Base-by-base conservation (phyloP, 2,113 vertebrate genomes). In the Oncorhynchus clarkii region DNA sequence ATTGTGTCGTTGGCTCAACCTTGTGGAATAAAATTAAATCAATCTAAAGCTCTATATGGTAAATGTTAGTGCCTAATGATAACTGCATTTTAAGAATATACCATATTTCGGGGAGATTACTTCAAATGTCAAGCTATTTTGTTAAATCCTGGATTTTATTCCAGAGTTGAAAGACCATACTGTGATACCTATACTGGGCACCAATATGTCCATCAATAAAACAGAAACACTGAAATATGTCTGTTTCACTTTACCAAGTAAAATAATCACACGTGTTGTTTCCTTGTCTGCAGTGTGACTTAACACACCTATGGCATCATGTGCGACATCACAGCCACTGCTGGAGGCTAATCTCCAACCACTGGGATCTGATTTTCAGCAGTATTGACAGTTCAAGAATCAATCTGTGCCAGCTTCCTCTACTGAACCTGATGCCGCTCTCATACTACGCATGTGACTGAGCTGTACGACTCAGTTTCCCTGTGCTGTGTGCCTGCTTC, bases 391-490 rank as follows among this genome's bases (percentile, higher is more conserved):
- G 86, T 84, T 86, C 76, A 78, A 74, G 79, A 85, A 90, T 87
- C 89, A 91, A 84, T 91, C 88, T 84, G 51, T 86, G 73, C 81
- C 88, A 86, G 81, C 76, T 82, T 87, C 78, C 85, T 88, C 86
- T 89, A 87, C 88, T 86, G 81, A 88, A 81, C 78, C 78, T 64
- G 80, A 85, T 83, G 80, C 74, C 73, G 78, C 79, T 85, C 67
- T 83, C 74, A 71, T 80, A 67, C 71, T 80, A 78, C 70, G 74
- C 71, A 79, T 86, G 79, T 75, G 84, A 86, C 85, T 84, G 87
- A 88, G 57, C 72, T 65, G 65, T 13, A 73, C 78, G 75, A 76
- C 76, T 77, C 70, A 77, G 76, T 90, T 87, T 88, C 79, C 70
- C 71, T 70, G 76, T 76, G 82, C 83, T 83, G 76, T 87, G 77